These are phyloP conservation scores for Tangara arthus DNA, from an alignment of 2,797 vertebrate species.

Conservation along the genomic window DNA sequence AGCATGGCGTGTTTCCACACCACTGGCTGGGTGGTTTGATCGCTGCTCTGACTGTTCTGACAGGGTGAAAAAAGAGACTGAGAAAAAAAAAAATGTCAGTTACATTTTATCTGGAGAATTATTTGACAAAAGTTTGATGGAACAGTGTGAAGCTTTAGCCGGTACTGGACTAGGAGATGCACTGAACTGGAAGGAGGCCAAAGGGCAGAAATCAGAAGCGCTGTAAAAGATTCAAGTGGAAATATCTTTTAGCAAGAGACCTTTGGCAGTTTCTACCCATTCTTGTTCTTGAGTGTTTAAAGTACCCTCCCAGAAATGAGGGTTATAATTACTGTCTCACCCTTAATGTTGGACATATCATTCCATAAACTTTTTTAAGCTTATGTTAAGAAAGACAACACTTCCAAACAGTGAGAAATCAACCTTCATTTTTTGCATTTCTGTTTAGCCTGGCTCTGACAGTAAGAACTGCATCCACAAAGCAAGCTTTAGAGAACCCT, in stretches of 20 bases:
- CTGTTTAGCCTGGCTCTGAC: neutral
- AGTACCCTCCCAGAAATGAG: neutral
- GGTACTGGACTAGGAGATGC: neutral
- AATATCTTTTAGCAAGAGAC: neutral
- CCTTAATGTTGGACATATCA: neutral
- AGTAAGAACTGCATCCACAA: neutral
- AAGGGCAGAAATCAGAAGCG: slow-evolving; percentile 25
- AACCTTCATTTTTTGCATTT: neutral
- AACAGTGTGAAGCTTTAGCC: slow-evolving; percentile 27
- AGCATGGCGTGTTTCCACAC: neutral
- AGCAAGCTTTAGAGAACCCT: neutral
- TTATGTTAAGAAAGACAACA: neutral
- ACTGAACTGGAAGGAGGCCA: slow-evolving; percentile 30
- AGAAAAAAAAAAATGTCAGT: slow-evolving; percentile 25
- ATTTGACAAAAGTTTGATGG: slow-evolving; percentile 30
- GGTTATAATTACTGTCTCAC: neutral
- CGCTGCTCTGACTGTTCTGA: neutral
- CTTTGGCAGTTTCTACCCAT: neutral
- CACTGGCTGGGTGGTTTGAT: slow-evolving; percentile 12
- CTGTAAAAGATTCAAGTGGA: slow-evolving; percentile 14
- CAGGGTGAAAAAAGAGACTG: slow-evolving; percentile 27
- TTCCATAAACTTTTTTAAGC: neutral
- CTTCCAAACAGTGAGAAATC: slow-evolving; percentile 20
- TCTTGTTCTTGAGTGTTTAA: neutral
- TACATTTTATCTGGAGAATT: slow-evolving; percentile 41